Evolutionary conservation across 1,140 invertebrate genomes (phyloP), one percentile per base, ranked within the genome.

Genomic region (Papilio glaucus): DNA sequence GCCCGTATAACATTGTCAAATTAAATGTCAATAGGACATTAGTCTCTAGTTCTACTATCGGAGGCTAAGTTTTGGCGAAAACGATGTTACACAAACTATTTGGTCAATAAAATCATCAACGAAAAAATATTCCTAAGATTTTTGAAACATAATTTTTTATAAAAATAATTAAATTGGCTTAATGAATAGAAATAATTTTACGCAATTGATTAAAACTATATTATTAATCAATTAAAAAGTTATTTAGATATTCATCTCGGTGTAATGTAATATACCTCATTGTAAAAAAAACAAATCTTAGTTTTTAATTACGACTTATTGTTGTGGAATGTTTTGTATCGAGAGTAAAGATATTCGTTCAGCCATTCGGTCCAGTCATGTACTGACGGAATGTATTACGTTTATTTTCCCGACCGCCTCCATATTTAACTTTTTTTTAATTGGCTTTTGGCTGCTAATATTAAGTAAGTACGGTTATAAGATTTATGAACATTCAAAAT

Each of bases 41-140:
- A 13, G 6, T 60, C 24, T 21, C 13, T 57, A 60, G 13, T 12
- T 8, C 9, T 26, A 26, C 12, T 39, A 13, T 68, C 5, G 39
- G 41, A 68, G 39, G 21, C 63, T 29, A 41, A n/a, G 24, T 68
- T 68, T 42, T 69, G 67, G 67, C 45, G 29, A 49, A 53, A 13
- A 45, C 26, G 15, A 33, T 39, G 67, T 37, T 69, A 38, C 42
- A 69, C 10, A 37, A 53, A 69, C 67, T 45, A 69, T 69, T 69
- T 69, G 67, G 67, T 69, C 67, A 69, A 81, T 69, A 77, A 74
- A 74, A 78, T 74, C 75, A 79, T 85, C 87, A 87, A 87, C 86
- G 87, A 90, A 90, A 67, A 82, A 80, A 72, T 85, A 88, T 87
- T 91, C 83, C 82, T 91, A 88, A 84, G 83, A 81, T 83, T 77